Percentiles rank a stretch among this genome's conserved stretches.
Evolutionary conservation across 2,797 vertebrate genomes (phyloP).

Genomic region (Syndactyla subalaris): DNA sequence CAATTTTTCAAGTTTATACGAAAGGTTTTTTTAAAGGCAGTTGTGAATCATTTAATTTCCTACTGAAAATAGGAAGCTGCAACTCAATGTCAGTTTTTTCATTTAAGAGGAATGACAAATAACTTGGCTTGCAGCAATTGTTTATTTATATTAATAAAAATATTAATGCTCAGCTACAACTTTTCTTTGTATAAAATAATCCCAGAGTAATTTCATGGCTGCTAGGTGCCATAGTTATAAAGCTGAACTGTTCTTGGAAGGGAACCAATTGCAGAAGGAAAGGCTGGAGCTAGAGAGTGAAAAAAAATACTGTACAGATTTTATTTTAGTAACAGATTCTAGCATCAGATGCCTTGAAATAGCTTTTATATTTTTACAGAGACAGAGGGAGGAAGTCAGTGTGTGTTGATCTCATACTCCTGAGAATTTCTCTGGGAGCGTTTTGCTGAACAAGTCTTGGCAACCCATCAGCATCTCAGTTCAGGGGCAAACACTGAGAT

Average conservation of each 20-base stretch:
- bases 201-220: neutral
- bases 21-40: neutral
- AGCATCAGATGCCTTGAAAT: neutral
- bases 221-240: neutral
- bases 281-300: neutral
- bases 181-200: neutral
- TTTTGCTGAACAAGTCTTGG: neutral
- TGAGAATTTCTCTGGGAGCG: neutral
- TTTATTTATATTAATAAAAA: neutral
- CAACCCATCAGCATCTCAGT: neutral
- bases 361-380: neutral
- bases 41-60: neutral
- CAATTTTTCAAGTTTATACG: neutral
- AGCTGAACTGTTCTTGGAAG: neutral
- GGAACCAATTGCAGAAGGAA: neutral
- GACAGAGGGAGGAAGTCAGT: neutral
- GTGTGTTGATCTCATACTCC: neutral
- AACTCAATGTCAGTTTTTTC: neutral
- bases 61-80: neutral
- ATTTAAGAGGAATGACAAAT: neutral
- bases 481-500: neutral
- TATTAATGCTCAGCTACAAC: neutral
- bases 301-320: neutral
- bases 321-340: conserved; percentile 5
- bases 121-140: neutral